phyloP scores from a whole-genome alignment of 2,797 vertebrate species.

The Melanotaenia maccullochi region DNA sequence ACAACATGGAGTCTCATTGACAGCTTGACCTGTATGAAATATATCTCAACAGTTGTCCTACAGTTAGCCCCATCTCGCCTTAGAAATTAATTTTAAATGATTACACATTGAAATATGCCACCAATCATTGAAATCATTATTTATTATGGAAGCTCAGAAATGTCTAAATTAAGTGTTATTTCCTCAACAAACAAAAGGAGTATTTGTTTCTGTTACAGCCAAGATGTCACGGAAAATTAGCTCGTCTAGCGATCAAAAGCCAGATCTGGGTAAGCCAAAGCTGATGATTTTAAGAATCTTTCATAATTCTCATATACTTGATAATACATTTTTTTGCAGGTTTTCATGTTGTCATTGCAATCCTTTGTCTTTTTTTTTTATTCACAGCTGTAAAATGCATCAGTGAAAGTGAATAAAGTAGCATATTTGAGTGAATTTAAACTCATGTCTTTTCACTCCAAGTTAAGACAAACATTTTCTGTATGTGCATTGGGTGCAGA shows the following conservation, averaged over 20 bases:
- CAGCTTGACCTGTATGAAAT: neutral
- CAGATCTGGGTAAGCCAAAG: constrained; percentile 91
- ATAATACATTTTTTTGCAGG: constrained; percentile 51
- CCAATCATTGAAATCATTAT: neutral
- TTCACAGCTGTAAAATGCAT: constrained; percentile 9
- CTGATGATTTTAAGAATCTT: constrained; percentile 42
- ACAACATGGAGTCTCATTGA: neutral
- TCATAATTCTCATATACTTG: neutral
- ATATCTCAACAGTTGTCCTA: constrained; percentile 40
- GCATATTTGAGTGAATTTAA: constrained; percentile 30
- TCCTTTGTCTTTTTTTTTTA: constrained; percentile 11
- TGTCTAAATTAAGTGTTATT: constrained; percentile 23
- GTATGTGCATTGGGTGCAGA: constrained; percentile 66
- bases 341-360: constrained; percentile 7
- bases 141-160: neutral
- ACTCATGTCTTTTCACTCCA: constrained; percentile 14
- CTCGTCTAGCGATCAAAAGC: constrained; percentile 94
- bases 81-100: constrained; percentile 7
- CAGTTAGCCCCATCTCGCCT: constrained; percentile 41
- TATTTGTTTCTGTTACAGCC: constrained; percentile 89
- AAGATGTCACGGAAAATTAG: constrained; percentile 99
- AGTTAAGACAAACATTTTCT: constrained; percentile 41
- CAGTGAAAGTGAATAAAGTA: neutral
- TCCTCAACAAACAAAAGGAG: constrained; percentile 52
- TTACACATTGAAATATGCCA: neutral